Evolutionary conservation across 2,797 vertebrate species (phyloP).

Genomic region (Crocodylus rhombifer): DNA sequence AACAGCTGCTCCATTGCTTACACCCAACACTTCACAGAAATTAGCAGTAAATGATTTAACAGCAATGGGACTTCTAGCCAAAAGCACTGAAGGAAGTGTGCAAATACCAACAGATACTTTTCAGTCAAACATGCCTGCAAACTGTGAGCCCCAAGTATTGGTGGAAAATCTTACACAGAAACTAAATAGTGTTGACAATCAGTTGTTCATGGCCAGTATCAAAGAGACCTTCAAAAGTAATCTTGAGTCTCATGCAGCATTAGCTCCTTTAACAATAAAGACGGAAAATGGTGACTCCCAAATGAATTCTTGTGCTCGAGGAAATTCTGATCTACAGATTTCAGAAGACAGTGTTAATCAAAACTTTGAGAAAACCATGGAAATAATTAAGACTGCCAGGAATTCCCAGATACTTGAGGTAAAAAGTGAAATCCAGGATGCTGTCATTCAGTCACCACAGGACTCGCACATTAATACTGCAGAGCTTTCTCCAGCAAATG

Average conservation of each 20-base stretch:
- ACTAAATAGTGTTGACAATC: conserved; percentile 82
- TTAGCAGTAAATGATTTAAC: conserved; percentile 80
- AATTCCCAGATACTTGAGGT: conserved; percentile 81
- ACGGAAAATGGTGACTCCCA: conserved; percentile 82
- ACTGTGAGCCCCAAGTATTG: conserved; percentile 73
- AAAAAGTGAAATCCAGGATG: conserved; percentile 80
- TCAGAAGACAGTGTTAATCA: conserved; percentile 80
- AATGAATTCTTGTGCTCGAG: conserved; percentile 74
- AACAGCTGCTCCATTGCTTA: conserved; percentile 72
- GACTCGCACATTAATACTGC: conserved; percentile 59
- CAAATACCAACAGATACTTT: conserved; percentile 71
- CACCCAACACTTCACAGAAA: conserved; percentile 70
- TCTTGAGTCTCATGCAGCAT: conserved; percentile 60
- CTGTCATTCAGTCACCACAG: conserved; percentile 55
- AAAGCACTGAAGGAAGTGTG: conserved; percentile 72
- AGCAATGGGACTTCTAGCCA: conserved; percentile 72
- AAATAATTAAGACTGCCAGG: conserved; percentile 84
- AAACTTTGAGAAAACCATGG: conserved; percentile 84
- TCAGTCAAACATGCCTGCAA: conserved; percentile 77
- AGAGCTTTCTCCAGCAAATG: conserved; percentile 62
- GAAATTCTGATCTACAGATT: conserved; percentile 72
- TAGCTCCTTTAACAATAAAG: conserved; percentile 79
- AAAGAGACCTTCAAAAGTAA: conserved; percentile 83
- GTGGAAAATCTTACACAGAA: conserved; percentile 82
- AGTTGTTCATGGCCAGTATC: conserved; percentile 79